Percentiles rank a stretch among this genome's conserved stretches.
Evolutionary conservation across 2,888 invertebrate genomes (phyloP).

Genomic region (Lypha dubia): DNA sequence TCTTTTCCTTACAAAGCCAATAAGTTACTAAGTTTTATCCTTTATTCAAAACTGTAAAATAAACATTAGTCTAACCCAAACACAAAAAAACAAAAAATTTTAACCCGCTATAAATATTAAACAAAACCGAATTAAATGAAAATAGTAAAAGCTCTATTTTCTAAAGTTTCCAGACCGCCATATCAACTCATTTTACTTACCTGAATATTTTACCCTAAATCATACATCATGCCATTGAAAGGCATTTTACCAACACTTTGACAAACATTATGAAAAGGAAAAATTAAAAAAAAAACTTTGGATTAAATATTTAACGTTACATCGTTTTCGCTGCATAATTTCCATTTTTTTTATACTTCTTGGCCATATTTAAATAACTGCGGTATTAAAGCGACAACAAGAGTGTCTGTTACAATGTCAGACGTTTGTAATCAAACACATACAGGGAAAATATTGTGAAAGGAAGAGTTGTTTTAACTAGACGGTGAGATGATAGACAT

Average conservation of each 20-base stretch:
- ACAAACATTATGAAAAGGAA: slow-evolving; percentile 1
- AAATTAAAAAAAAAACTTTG: slow-evolving; percentile 18
- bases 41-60: neutral
- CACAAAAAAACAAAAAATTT: neutral
- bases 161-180: slow-evolving; percentile 14
- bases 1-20: no score
- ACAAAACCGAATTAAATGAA: neutral
- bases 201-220: slow-evolving; percentile 10
- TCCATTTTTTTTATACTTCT: slow-evolving; percentile 9
- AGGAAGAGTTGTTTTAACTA: slow-evolving; percentile 50
- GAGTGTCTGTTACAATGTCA: slow-evolving; percentile 54
- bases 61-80: no score
- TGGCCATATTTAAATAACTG: slow-evolving; percentile 37
- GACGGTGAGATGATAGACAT: slow-evolving; percentile 21
- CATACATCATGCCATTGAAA: slow-evolving; percentile 52
- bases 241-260: slow-evolving; percentile 24
- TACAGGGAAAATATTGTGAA: slow-evolving; percentile 24
- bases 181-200: neutral
- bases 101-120: neutral
- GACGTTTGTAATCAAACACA: slow-evolving; percentile 36
- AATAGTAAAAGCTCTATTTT: slow-evolving; percentile 24
- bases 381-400: slow-evolving; percentile 23
- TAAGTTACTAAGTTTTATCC: no score
- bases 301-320: slow-evolving; percentile 65
- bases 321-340: slow-evolving; percentile 58